A percentile compares a stretch with the other conserved stretches of the same genome.
These are phyloP conservation scores for Pelobates cultripes DNA, from an alignment of 2,797 vertebrate genomes.

Conservation along the genomic window DNA sequence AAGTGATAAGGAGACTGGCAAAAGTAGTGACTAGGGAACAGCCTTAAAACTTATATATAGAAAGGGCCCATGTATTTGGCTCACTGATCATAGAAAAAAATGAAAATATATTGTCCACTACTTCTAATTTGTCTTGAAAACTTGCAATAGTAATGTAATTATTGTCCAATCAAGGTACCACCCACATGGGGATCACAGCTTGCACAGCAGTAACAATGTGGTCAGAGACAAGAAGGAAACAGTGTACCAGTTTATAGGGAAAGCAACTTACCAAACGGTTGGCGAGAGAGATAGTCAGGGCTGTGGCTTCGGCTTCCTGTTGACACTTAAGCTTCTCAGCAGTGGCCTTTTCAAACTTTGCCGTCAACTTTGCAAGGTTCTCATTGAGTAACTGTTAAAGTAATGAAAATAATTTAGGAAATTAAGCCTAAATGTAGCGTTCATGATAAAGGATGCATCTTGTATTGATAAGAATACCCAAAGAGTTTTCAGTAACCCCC, in stretches of 20 bases:
- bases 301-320: constrained; percentile 88
- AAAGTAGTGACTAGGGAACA: too few species aligned
- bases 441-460: not conserved
- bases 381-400: constrained; percentile 83
- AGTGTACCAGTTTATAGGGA: not conserved
- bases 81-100: too few species aligned
- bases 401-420: not conserved
- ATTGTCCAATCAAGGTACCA: too few species aligned
- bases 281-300: constrained; percentile 86
- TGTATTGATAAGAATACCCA: not conserved
- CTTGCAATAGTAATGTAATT: too few species aligned
- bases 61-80: too few species aligned
- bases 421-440: not conserved
- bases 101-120: too few species aligned
- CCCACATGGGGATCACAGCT: too few species aligned
- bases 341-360: constrained; percentile 91
- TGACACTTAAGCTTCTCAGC: constrained; percentile 91
- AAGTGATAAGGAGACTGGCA: too few species aligned
- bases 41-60: too few species aligned
- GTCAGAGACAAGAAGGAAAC: too few species aligned
- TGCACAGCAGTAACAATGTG: too few species aligned
- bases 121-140: too few species aligned
- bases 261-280: constrained; percentile 87
- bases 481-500: not conserved
- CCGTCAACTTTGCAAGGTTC: constrained; percentile 88